Evolutionary conservation across 1,140 invertebrate genomes (phyloP).

Genomic region (Sitodiplosis mosellana): DNA sequence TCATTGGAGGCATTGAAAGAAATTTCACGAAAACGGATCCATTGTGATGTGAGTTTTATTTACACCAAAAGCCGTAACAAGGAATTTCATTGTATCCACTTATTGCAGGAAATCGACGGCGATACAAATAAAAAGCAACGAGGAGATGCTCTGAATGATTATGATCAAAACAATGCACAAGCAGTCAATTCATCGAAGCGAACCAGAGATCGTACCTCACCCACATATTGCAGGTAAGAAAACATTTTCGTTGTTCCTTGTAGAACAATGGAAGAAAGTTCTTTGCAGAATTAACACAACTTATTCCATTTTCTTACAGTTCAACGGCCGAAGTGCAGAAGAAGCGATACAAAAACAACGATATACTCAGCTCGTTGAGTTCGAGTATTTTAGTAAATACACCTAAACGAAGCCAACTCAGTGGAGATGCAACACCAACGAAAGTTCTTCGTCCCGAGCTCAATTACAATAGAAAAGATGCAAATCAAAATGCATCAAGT

Average conservation of each 20-base stretch:
- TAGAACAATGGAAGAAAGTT: background rate
- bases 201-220: background rate
- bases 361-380: constrained; percentile 20
- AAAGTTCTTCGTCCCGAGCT: background rate
- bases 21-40: constrained; percentile 30
- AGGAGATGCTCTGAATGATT: background rate
- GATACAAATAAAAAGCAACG: background rate
- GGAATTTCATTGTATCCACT: background rate
- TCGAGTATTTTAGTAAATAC: constrained; percentile 12
- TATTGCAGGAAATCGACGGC: background rate
- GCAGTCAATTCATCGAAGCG: background rate
- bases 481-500: background rate
- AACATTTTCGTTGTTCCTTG: background rate
- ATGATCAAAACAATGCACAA: background rate
- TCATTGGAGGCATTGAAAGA: constrained; percentile 30
- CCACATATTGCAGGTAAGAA: background rate
- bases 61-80: background rate
- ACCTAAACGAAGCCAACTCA: constrained; percentile 14
- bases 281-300: no score
- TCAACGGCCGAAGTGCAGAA: constrained; percentile 12
- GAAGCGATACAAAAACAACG: constrained; percentile 19
- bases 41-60: constrained; percentile 22
- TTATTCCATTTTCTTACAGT: no score
- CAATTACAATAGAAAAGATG: background rate
- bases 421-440: constrained; percentile 3